Conservation (phyloP, 2,113 vertebrate species). For the Vulpes ferrilata region DNA sequence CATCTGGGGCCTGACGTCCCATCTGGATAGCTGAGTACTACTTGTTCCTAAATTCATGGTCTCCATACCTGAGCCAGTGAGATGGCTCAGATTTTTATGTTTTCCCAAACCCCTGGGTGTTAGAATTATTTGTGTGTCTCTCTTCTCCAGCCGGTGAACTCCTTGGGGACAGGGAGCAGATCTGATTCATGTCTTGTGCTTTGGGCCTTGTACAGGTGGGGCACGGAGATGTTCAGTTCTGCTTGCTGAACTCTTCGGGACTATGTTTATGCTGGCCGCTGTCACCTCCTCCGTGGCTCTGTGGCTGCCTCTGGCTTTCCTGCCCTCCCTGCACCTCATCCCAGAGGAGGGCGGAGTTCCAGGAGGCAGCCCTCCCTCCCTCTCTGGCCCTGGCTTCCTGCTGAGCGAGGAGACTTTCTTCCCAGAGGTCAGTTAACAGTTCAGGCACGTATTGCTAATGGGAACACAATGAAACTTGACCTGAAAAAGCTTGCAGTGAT, state of each 20-base stretch:
- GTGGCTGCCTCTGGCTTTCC: neutral
- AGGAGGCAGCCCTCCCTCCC: neutral
- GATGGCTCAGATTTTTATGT: neutral
- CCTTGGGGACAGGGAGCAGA: neutral
- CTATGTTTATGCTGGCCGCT: neutral
- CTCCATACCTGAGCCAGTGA: neutral
- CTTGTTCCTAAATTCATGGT: neutral
- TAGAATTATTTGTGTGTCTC: neutral
- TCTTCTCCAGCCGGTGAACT: neutral
- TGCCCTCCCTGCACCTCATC: neutral
- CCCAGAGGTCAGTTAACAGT: neutral
- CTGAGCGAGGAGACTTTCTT: neutral
- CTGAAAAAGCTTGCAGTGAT: constrained; percentile 2
- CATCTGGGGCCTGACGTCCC: neutral
- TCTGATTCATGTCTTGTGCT: too few species aligned
- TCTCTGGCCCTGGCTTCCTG: neutral
- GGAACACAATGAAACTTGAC: constrained; percentile 39
- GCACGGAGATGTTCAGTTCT: neutral
- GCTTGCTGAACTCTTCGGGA: neutral
- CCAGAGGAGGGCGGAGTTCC: neutral
- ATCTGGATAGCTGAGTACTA: neutral
- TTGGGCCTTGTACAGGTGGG: rapidly evolving
- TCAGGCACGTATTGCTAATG: neutral
- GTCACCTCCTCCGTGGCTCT: neutral
- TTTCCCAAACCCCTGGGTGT: neutral